Base-by-base conservation (phyloP, 2,113 vertebrate species). In the Scatophagus argus region DNA sequence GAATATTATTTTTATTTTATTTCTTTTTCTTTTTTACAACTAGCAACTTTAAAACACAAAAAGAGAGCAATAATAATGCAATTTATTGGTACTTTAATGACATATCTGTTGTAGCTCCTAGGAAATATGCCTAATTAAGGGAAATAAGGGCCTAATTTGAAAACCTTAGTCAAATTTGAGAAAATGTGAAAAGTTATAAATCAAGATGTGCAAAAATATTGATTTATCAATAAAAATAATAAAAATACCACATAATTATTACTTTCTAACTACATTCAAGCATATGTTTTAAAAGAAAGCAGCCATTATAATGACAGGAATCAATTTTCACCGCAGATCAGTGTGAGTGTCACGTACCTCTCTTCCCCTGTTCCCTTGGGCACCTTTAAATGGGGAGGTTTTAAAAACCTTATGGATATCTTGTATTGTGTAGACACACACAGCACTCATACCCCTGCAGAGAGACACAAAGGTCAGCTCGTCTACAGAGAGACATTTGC, bases 371-470 rank as follows among this genome's bases (percentile, higher is more conserved):
- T 19, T 3, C 0, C 0, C 1, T 0, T 25, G 1, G 1, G 4
- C 3, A 3, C 12, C 31, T 63, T 68, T 90, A 23, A 95, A 93
- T 0, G 12, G 0, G 0, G 93, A 94, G 0, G 1, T 84, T 8
- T 0, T 0, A 51, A 95, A 95, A 77, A 92, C 3, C 0, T 5
- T 0, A 7, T 81, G 56, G n/a, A 95, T 92, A 17, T 91, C 79
- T 5, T 14, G 3, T 64, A 93, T 52, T 0, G 60, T 79, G 62
- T 94, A 95, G 54, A 92, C 77, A 14, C 94, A 95, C 27, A 95
- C 88, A 7, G 93, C 94, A 21, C 82, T 92, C 78, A 93, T 84
- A 0, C 80, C 85, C 92, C 94, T 95, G 84, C 19, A 56, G 27
- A 74, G 4, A 87, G 36, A 88, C 14, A 74, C 49, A 76, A 5